Percentiles rank a stretch among this genome's conserved stretches.
These are phyloP conservation scores for Euborellia annulipes DNA, from an alignment of 1,140 invertebrate species.

Conservation along the genomic window DNA sequence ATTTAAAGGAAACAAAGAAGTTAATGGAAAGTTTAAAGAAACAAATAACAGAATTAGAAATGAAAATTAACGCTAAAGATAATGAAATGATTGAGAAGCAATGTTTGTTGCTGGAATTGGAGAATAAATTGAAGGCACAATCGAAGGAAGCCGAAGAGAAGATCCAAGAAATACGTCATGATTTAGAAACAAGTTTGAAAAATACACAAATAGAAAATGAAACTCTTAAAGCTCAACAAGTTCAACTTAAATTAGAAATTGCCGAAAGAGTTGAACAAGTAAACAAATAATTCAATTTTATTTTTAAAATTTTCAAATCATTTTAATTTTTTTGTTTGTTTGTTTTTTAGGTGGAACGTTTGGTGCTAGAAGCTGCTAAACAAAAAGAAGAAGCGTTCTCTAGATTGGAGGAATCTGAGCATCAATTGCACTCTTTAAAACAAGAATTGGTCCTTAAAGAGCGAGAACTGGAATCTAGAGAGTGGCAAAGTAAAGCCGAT, in stretches of 20 bases:
- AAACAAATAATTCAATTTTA: too few relatives aligned
- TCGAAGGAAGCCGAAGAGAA: slow-evolving; percentile 7
- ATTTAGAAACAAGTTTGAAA: slow-evolving; percentile 1
- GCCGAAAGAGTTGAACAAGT: slow-evolving; percentile 20
- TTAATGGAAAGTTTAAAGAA: slow-evolving; percentile 28
- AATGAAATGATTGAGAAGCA: slow-evolving; percentile 27
- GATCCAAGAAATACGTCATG: slow-evolving; percentile 1
- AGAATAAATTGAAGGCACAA: slow-evolving; percentile 11
- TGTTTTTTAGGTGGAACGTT: too few relatives aligned
- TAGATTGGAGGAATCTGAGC: slow-evolving; percentile 4
- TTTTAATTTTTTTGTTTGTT: too few relatives aligned
- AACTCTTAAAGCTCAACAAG: slow-evolving; percentile 7
- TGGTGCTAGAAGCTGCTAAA: too few relatives aligned
- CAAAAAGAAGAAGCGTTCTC: too few relatives aligned
- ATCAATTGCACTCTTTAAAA: slow-evolving; percentile 15
- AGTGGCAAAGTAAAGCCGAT: slow-evolving; percentile 17
- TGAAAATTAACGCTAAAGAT: slow-evolving; percentile 27
- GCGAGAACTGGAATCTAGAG: slow-evolving; percentile 12
- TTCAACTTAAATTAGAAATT: slow-evolving; percentile 10
- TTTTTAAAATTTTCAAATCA: too few relatives aligned
- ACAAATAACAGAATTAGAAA: slow-evolving; percentile 31
- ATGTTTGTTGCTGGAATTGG: slow-evolving; percentile 24
- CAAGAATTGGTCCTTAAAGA: slow-evolving; percentile 22
- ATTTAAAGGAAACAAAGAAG: slow-evolving; percentile 14
- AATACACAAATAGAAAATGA: not conserved